A percentile compares a stretch with the other conserved stretches of the same genome.
phyloP scores from a whole-genome alignment of 2,888 invertebrate genomes.

The Oscheius sp. region DNA sequence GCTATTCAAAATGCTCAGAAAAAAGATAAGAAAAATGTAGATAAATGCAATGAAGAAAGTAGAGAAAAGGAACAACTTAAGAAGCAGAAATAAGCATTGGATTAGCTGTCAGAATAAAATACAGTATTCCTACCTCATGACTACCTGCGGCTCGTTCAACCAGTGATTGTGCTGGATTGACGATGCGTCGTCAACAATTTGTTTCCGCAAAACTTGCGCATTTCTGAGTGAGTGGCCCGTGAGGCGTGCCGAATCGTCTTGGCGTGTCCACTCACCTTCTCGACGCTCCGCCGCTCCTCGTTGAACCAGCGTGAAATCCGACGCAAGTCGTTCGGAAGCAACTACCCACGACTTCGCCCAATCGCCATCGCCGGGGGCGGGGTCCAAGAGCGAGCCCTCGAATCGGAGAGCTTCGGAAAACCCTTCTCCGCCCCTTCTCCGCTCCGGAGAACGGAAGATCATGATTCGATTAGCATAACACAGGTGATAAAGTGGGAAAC shows the following conservation, averaged over 20 bases:
- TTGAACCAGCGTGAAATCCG: constrained; percentile 32
- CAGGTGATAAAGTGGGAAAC: constrained; percentile 35
- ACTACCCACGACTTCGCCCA: constrained; percentile 7
- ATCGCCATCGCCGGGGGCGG: constrained; percentile 28
- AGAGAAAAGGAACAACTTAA: background rate
- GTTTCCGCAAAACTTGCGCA: constrained; percentile 30
- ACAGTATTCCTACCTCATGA: constrained; percentile 3
- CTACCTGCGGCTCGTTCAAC: background rate
- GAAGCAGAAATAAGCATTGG: background rate
- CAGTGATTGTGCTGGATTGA: constrained; percentile 7
- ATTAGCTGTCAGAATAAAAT: background rate
- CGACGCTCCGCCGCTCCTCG: constrained; percentile 33
- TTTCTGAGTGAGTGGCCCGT: constrained; percentile 26
- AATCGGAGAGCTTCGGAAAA: constrained; percentile 14
- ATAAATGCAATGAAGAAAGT: no score
- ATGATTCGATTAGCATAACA: constrained; percentile 33
- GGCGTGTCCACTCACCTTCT: constrained; percentile 30
- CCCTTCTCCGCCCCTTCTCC: constrained; percentile 14
- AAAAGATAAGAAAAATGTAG: no score
- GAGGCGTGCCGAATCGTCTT: constrained; percentile 31
- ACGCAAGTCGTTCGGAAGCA: constrained; percentile 32
- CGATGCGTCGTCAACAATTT: constrained; percentile 29
- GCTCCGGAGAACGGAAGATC: constrained; percentile 18
- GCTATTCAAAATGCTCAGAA: no score
- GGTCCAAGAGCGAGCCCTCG: constrained; percentile 24